A percentile compares a stretch with the other conserved stretches of the same genome.
phyloP scores from a whole-genome alignment of 2,113 vertebrate genomes.

The Coregonus clupeaformis region DNA sequence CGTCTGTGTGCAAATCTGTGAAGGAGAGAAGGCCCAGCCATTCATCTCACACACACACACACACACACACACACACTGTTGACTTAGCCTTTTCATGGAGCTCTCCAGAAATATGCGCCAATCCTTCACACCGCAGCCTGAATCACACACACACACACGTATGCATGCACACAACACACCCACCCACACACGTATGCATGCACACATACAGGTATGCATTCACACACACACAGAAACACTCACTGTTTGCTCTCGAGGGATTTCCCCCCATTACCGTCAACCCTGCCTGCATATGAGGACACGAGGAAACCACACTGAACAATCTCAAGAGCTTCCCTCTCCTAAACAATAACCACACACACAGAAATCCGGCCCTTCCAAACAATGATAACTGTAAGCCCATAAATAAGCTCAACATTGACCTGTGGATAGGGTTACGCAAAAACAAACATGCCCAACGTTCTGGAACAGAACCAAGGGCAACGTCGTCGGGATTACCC shows the following conservation, averaged over 20 bases:
- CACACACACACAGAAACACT: neutral
- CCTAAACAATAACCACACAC: conserved; percentile 38
- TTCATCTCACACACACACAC: neutral
- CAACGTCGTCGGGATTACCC: neutral
- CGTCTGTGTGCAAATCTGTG: no score
- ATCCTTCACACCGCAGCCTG: no score
- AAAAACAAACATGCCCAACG: neutral
- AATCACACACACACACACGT: neutral
- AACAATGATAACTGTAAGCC: conserved; percentile 52
- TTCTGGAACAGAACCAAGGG: neutral
- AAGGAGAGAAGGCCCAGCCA: no score
- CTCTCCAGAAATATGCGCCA: no score
- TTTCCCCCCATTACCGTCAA: neutral
- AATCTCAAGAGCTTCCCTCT: neutral
- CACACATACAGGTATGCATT: neutral
- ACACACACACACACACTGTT: neutral
- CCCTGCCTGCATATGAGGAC: conserved; percentile 5
- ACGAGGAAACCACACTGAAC: neutral
- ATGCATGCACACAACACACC: neutral
- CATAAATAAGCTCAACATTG: conserved; percentile 52
- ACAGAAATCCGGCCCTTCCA: neutral
- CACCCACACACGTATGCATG: no score
- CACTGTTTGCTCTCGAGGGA: neutral
- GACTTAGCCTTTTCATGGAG: no score
- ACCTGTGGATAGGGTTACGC: neutral